Conservation (phyloP, 2,888 invertebrate genomes). For the Drosophila subquinaria region DNA sequence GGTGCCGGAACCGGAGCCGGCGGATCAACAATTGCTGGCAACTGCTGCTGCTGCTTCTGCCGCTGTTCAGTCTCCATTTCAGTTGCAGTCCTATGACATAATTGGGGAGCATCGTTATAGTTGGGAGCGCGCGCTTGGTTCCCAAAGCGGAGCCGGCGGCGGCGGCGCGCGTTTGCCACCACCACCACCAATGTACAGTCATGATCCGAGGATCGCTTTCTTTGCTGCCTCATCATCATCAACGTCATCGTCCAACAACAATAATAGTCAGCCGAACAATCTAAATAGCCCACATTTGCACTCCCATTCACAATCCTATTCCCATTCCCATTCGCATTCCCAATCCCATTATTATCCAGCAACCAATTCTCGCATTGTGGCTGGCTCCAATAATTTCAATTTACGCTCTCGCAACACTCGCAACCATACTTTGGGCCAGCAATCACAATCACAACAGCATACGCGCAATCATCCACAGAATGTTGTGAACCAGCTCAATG, state of each 20-base stretch:
- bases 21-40: conserved; percentile 18
- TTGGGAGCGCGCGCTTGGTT: conserved; percentile 57
- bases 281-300: conserved; percentile 33
- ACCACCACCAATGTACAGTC: conserved; percentile 41
- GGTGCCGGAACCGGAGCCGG: conserved; percentile 9
- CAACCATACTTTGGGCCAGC: conserved; percentile 36
- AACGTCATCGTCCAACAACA: neutral
- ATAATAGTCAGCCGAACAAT: conserved; percentile 47
- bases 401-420: conserved; percentile 45
- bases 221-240: conserved; percentile 36
- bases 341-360: conserved; percentile 22
- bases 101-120: conserved; percentile 58
- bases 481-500: conserved; percentile 32
- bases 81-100: conserved; percentile 42
- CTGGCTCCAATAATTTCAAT: conserved; percentile 67
- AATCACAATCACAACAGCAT: conserved; percentile 28
- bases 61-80: conserved; percentile 10
- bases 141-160: conserved; percentile 49
- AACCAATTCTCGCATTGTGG: conserved; percentile 46
- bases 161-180: conserved; percentile 41
- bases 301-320: neutral
- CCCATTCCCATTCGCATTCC: neutral
- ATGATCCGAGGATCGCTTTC: conserved; percentile 41
- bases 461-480: conserved; percentile 15
- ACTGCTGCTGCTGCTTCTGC: conserved; percentile 3